Percentiles rank a stretch among this genome's conserved stretches.
phyloP scores from a whole-genome alignment of 2,113 vertebrate species.

The Poeciliopsis retropinna region DNA sequence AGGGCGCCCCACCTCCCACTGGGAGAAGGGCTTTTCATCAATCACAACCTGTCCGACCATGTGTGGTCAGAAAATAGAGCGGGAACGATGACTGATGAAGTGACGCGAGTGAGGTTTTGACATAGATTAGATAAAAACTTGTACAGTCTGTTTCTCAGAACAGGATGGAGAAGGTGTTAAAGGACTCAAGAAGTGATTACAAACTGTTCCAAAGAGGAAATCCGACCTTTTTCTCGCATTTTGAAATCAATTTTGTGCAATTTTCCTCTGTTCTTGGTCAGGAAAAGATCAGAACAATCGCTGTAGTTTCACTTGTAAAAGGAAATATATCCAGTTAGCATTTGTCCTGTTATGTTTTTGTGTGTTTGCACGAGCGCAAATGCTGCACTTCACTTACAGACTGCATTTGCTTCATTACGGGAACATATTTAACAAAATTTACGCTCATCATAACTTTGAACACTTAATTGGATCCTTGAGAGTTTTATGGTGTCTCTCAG shows the following conservation, averaged over 20 bases:
- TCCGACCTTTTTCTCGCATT: not conserved
- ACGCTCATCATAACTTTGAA: too few species aligned
- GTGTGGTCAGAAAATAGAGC: conserved; percentile 12
- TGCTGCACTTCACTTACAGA: too few species aligned
- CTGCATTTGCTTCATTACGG: too few species aligned
- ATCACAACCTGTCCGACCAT: conserved; percentile 34
- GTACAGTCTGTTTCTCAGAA: not conserved
- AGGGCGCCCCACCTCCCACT: conserved; percentile 34
- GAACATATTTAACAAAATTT: too few species aligned
- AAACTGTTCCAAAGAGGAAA: conserved; percentile 14
- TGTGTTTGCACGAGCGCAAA: too few species aligned
- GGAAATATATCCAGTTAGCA: not conserved
- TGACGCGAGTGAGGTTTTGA: not conserved
- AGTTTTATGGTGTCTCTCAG: not conserved
- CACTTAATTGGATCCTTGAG: too few species aligned
- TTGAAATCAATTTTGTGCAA: conserved; percentile 38
- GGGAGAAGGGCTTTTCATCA: conserved; percentile 59
- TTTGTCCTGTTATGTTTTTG: not conserved
- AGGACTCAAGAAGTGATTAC: not conserved
- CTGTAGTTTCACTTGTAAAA: not conserved
- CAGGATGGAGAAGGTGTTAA: not conserved
- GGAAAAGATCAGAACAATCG: conserved; percentile 1
- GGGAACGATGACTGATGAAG: not conserved
- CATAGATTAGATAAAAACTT: not conserved
- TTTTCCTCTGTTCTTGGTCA: conserved; percentile 21